Conservation (phyloP, 1,140 invertebrate genomes). For the Zeugodacus cucurbitae region DNA sequence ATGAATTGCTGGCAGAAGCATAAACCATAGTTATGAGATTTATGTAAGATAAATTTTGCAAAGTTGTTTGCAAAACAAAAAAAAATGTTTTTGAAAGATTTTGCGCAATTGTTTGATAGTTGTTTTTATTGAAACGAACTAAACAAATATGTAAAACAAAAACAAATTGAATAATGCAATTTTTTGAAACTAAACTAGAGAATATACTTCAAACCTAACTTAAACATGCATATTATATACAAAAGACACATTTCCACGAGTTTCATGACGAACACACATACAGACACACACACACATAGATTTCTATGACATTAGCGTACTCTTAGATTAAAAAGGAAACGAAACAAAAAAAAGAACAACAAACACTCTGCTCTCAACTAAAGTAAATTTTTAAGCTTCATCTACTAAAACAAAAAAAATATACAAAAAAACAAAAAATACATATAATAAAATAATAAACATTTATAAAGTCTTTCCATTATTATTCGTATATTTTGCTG, state of each 20-base stretch:
- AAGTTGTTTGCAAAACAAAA: slow-evolving; percentile 7
- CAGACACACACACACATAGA: slow-evolving; percentile 2
- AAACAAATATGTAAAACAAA: background rate
- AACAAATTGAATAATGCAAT: background rate
- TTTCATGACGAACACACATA: slow-evolving; percentile 12
- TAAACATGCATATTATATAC: background rate
- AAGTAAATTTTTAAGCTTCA: slow-evolving; percentile 30
- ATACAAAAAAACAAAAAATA: background rate
- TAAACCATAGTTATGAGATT: background rate
- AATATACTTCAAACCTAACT: background rate
- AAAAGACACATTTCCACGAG: background rate
- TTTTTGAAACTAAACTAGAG: slow-evolving; percentile 19
- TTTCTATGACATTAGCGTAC: background rate
- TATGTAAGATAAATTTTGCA: slow-evolving; percentile 37
- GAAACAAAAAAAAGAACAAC: background rate
- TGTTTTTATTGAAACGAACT: slow-evolving; percentile 31
- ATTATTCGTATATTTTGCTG: slow-evolving; percentile 12
- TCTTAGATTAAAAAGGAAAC: background rate
- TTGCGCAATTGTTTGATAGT: slow-evolving; percentile 31
- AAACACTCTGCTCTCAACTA: slow-evolving; percentile 1
- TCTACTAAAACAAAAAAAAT: background rate
- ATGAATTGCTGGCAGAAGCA: background rate
- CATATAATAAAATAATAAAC: background rate
- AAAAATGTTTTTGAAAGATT: slow-evolving; percentile 10
- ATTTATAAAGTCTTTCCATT: slow-evolving; percentile 19